Conservation (phyloP, 2,888 invertebrate genomes). For the Ormyrus pomaceus region DNA sequence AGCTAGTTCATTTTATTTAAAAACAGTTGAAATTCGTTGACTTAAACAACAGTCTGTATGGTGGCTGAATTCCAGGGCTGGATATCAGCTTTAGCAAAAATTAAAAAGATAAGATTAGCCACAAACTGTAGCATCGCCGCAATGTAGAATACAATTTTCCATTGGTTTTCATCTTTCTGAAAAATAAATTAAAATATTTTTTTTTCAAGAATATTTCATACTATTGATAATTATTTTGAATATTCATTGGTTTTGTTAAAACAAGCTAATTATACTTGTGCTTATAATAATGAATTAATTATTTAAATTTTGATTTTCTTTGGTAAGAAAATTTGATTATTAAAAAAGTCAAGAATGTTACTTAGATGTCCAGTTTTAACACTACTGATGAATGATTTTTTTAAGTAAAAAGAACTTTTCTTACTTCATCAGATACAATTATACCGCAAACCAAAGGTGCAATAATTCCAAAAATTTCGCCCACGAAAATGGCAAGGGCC, state of each 20-base stretch:
- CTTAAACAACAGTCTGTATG: background rate
- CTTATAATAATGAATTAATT: too few relatives aligned
- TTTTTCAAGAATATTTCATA: too few relatives aligned
- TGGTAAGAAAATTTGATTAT: too few relatives aligned
- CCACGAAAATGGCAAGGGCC: slow-evolving; percentile 76
- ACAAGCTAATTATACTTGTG: too few relatives aligned
- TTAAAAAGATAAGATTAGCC: slow-evolving; percentile 79
- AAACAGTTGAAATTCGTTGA: slow-evolving; percentile 31
- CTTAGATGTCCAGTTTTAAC: too few relatives aligned
- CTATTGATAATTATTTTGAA: too few relatives aligned
- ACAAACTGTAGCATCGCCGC: slow-evolving; percentile 80
- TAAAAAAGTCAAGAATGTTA: too few relatives aligned
- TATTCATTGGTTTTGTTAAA: too few relatives aligned
- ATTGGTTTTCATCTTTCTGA: slow-evolving; percentile 78
- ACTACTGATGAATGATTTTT: too few relatives aligned
- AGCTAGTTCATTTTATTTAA: slow-evolving; percentile 41
- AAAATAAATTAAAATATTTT: slow-evolving; percentile 55
- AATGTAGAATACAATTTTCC: slow-evolving; percentile 82
- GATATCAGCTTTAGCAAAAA: slow-evolving; percentile 80
- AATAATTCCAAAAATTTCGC: slow-evolving; percentile 74
- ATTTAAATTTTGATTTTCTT: too few relatives aligned
- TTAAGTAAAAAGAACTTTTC: too few relatives aligned
- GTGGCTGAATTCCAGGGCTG: slow-evolving; percentile 80
- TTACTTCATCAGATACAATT: too few relatives aligned
- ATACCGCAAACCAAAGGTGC: slow-evolving; percentile 74